Evolutionary conservation across 2,113 vertebrate species (phyloP), one percentile per base, ranked within the genome.

Genomic region (Oceanites oceanicus): DNA sequence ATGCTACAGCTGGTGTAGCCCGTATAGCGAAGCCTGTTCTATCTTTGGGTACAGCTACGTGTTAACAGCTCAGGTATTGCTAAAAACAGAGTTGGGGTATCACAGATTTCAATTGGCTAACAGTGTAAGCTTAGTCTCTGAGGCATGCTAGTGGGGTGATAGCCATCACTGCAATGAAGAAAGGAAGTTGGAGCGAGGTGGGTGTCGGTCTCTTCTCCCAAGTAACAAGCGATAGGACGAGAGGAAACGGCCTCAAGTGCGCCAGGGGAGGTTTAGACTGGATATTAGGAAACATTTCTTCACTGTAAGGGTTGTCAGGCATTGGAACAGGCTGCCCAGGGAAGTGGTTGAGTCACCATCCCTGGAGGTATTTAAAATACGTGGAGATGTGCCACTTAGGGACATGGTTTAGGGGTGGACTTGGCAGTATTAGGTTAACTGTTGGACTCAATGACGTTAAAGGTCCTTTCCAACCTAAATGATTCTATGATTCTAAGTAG

Each of bases 121-220:
- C 2, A 7, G 30, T 65, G n/a, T 45, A n/a, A 55, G 1, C 6
- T 78, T 12, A 34, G 49, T 38, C 23, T 53, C 49, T 73, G 36
- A 62, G 62, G 29, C 26, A 62, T 9, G 1, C 14, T 32, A 52
- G 9, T 11, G 34, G 27, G 38, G 26, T 22, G 7, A 67, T 2
- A 56, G 18, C 5, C 25, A 36, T 4, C 50, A 61, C 17, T 34
- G 29, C 34, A 66, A 30, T n/a, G 42, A 15, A 47, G 34, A 74
- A 66, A 76, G 7, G 32, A 73, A 13, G 13, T 27, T 2, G 0
- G 13, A 55, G 16, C 0, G 0, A 49, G 16, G 7, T 44, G 19
- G 14, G 29, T 2, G 18, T 63, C 21, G 3, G 50, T 53, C 8
- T 83, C 36, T 32, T 59, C 21, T 59, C 23, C 23, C 8, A 52